Conservation (phyloP, 1,140 invertebrate genomes). For the Drosophila mauritiana region DNA sequence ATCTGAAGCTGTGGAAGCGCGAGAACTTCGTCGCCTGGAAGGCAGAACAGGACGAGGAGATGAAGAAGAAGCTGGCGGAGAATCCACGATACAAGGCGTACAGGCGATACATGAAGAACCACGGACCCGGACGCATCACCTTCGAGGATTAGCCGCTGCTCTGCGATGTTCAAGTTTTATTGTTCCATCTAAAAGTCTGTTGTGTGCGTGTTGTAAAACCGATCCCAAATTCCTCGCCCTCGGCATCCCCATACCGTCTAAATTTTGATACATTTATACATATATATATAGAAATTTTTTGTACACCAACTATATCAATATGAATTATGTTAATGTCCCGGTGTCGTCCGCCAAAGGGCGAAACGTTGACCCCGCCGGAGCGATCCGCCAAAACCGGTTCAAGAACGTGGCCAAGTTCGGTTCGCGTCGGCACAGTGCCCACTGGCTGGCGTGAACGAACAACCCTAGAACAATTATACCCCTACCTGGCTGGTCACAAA, state of each 20-base stretch:
- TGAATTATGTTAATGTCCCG: constrained; percentile 27
- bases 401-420: constrained; percentile 62
- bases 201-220: constrained; percentile 4
- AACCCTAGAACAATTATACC: constrained; percentile 50
- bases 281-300: constrained; percentile 30
- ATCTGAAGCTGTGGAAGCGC: constrained; percentile 92
- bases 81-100: constrained; percentile 92
- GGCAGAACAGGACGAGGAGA: constrained; percentile 91
- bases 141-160: constrained; percentile 88
- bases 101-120: constrained; percentile 91
- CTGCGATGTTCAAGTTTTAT: constrained; percentile 67
- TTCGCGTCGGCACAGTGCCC: constrained; percentile 37
- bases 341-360: constrained; percentile 24
- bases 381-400: constrained; percentile 62
- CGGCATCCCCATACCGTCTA: constrained; percentile 8
- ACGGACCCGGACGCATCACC: constrained; percentile 91
- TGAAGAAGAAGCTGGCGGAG: constrained; percentile 91
- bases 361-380: constrained; percentile 68
- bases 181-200: constrained; percentile 57
- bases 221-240: constrained; percentile 2
- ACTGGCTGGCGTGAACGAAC: neutral
- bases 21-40: constrained; percentile 93
- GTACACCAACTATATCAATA: constrained; percentile 22
- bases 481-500: constrained; percentile 16
- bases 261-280: constrained; percentile 22